Conservation (phyloP, 1,140 invertebrate species). For the Zophobas morio region DNA sequence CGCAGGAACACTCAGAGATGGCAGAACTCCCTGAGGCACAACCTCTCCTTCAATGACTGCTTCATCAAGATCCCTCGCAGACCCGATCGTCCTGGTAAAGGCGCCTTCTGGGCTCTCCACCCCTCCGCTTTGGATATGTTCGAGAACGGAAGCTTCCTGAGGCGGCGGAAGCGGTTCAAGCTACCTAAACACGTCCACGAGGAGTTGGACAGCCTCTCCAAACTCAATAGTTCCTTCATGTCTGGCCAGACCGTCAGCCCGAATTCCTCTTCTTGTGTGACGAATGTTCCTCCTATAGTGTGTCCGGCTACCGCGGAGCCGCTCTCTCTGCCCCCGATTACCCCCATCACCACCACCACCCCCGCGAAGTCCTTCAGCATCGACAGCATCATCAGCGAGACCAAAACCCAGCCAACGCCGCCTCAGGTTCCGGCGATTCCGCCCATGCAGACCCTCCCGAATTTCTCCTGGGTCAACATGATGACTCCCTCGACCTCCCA, state of each 20-base stretch:
- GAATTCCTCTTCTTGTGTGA: slow-evolving; percentile 79
- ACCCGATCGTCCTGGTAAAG: slow-evolving; percentile 91
- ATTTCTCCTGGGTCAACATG: slow-evolving; percentile 23
- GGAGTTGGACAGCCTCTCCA: slow-evolving; percentile 70
- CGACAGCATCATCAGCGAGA: slow-evolving; percentile 81
- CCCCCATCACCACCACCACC: slow-evolving; percentile 64
- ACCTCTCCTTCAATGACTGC: slow-evolving; percentile 95
- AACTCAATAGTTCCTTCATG: slow-evolving; percentile 27
- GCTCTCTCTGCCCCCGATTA: slow-evolving; percentile 55
- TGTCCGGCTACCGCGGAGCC: slow-evolving; percentile 32
- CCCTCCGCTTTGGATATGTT: slow-evolving; percentile 94
- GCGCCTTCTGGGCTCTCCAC: slow-evolving; percentile 92
- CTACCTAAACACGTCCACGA: slow-evolving; percentile 83
- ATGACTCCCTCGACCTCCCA: slow-evolving; percentile 57
- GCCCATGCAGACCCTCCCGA: slow-evolving; percentile 16
- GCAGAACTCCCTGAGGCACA: slow-evolving; percentile 90
- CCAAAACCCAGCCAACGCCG: background rate
- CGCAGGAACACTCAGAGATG: slow-evolving; percentile 91
- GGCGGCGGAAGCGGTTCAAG: slow-evolving; percentile 92
- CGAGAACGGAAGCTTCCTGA: slow-evolving; percentile 91
- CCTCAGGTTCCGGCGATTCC: slow-evolving; percentile 4
- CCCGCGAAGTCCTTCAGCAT: slow-evolving; percentile 82
- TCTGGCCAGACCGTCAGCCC: slow-evolving; percentile 78
- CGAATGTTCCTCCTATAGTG: slow-evolving; percentile 63
- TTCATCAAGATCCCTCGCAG: slow-evolving; percentile 93